Base-by-base conservation (phyloP, 1,140 invertebrate species). In the Polypedilum vanderplanki region DNA sequence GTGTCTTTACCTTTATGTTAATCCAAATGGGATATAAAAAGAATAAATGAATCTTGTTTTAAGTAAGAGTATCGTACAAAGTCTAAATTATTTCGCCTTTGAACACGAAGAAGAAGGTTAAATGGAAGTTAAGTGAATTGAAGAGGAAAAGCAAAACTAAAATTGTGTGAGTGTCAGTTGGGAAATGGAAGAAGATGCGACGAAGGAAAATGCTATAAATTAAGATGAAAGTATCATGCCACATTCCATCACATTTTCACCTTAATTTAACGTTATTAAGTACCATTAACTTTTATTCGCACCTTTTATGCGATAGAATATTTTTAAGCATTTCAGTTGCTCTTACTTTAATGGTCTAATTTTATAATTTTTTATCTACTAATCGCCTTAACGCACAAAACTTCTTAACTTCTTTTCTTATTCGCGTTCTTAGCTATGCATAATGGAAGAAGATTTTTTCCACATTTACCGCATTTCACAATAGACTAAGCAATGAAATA, bases 251-350 rank as follows among this genome's bases (percentile, higher is more conserved):
- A 57, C 46, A 57, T 57, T 57, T 57, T 57, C 46, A 57, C 46
- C 46, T 57, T 57, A 57, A 57, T 57, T 57, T 57, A 57, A 57
- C 46, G n/a, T 57, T 57, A 57, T 57, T 57, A 57, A 57, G 46
- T 57, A 12, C 46, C 12, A 57, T 57, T 57, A 57, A 57, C 46
- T 12, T 46, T 57, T 57, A 57, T 57, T 57, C n/a, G 12, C 46
- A 57, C 46, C 46, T 57, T 57, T 15, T 33, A 12, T 57, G n/a
- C 46, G 3, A 57, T 5, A 33, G 24, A 33, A 33, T 3, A 33
- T 33, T 33, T 33, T 33, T 33, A 33, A 57, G 46, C 46, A 12
- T 12, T 57, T n/a, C 46, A 57, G 10, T n/a, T 57, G n/a, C 41
- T 57, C n/a, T 57, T 57, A 57, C 46, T 57, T 57, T 57, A 57